Conservation (phyloP, 2,888 invertebrate species). For the Drosophila tripunctata region DNA sequence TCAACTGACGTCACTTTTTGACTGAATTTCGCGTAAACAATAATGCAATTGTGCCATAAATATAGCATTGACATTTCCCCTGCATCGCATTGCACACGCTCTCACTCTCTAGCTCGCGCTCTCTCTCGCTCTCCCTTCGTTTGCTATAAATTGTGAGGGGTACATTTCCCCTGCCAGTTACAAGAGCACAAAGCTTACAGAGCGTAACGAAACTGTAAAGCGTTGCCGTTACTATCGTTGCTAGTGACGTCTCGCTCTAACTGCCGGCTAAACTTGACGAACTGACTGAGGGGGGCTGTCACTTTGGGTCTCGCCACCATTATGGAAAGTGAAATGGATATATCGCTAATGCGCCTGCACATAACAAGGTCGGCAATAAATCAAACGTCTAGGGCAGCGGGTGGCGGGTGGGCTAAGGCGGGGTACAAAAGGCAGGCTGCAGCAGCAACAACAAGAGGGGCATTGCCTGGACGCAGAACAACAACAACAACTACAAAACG, state of each 20-base stretch:
- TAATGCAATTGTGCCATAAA: constrained; percentile 28
- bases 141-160: constrained; percentile 71
- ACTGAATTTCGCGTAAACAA: constrained; percentile 56
- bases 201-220: constrained; percentile 29
- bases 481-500: background rate
- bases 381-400: constrained; percentile 64
- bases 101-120: constrained; percentile 21
- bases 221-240: constrained; percentile 5
- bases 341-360: constrained; percentile 83
- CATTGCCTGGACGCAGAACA: constrained; percentile 38
- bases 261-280: constrained; percentile 46
- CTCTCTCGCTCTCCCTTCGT: constrained; percentile 19
- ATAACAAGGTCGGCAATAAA: constrained; percentile 85
- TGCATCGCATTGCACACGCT: constrained; percentile 48
- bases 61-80: constrained; percentile 54
- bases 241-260: constrained; percentile 60
- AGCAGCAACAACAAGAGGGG: constrained; percentile 24
- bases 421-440: constrained; percentile 16
- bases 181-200: constrained; percentile 46
- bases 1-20: constrained; percentile 12
- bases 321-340: constrained; percentile 84
- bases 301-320: constrained; percentile 74
- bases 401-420: constrained; percentile 30
- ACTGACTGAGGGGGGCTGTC: constrained; percentile 62
- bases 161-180: constrained; percentile 61